Conservation (phyloP, 2,888 invertebrate species). For the Pammene aurita region DNA sequence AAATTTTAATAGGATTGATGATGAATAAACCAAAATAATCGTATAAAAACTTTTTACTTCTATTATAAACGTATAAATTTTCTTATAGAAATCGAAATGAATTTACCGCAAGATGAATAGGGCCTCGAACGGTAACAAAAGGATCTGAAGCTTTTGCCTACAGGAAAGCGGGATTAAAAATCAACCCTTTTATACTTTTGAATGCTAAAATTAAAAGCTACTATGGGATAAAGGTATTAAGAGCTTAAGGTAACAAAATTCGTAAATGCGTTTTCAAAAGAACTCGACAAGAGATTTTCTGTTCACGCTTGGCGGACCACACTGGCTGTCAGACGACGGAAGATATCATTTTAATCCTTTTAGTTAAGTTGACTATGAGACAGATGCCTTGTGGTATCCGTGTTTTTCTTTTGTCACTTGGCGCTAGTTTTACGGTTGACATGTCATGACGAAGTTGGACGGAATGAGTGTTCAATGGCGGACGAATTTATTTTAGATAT, state of each 20-base stretch:
- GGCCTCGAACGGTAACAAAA: slow-evolving; percentile 63
- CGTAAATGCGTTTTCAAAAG: slow-evolving; percentile 71
- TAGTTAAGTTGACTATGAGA: slow-evolving; percentile 83
- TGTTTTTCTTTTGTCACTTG: slow-evolving; percentile 74
- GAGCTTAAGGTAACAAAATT: slow-evolving; percentile 80
- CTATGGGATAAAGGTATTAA: slow-evolving; percentile 80
- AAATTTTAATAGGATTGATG: slow-evolving; percentile 53
- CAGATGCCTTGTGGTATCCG: slow-evolving; percentile 74
- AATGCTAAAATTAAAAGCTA: slow-evolving; percentile 80
- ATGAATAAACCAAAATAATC: slow-evolving; percentile 43
- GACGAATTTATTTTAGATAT: neutral
- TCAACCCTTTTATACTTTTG: slow-evolving; percentile 72
- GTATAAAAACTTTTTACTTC: slow-evolving; percentile 49
- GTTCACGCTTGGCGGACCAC: slow-evolving; percentile 80
- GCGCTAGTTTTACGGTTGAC: slow-evolving; percentile 62
- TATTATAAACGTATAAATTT: slow-evolving; percentile 51
- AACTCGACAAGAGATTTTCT: slow-evolving; percentile 74
- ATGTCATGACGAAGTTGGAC: slow-evolving; percentile 59
- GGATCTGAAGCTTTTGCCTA: slow-evolving; percentile 64
- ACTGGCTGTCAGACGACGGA: slow-evolving; percentile 80
- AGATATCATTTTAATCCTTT: slow-evolving; percentile 84
- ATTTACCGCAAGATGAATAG: slow-evolving; percentile 66
- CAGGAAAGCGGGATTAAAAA: slow-evolving; percentile 75
- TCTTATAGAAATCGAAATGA: slow-evolving; percentile 58
- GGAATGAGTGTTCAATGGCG: slow-evolving; percentile 15